Evolutionary conservation across 2,797 vertebrate species (phyloP), one percentile per base, ranked within the genome.

Genomic region (Gobio occitaniae): DNA sequence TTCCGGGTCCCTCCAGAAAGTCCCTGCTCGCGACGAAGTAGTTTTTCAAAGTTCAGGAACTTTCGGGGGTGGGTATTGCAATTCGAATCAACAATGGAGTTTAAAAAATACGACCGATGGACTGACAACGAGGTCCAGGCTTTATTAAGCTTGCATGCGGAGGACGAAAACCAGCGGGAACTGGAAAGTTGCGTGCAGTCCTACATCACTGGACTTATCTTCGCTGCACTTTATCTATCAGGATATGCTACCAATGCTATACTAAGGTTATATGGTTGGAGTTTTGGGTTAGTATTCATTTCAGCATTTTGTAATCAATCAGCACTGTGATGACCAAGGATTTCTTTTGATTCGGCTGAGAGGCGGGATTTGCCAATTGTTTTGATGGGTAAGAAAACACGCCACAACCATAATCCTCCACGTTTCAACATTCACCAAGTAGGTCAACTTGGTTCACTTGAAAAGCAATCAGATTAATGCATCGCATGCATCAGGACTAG

Each of bases 401-500:
- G 13, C 21, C 36, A 8, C 38, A 19, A 65, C 32, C 38, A 15
- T 48, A 68, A 87, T 82, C 61, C 15, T 44, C n/a, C 66, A 47
- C 77, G 19, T 71, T 80, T 72, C 48, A 56, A 44, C 65, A 56
- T 65, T 54, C 56, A 61, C 56, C 63, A 66, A 65, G 38, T 80
- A 72, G 78, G 81, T 86, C 80, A 79, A 54, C 41, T 66, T n/a
- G 12, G n/a, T 78, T 69, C 84, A 52, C 65, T 36, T 54, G 66
- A 61, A 89, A 86, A 78, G 84, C 80, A 87, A 88, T 89, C 83
- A 78, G 80, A 88, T 86, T 87, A 83, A 81, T 82, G 85, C 82
- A 80, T 56, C 38, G 61, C 25, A 61, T 50, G 65, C 75, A 21
- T 76, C 29, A 83, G 25, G 15, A 70, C 9, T 15, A 68, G 11